A percentile compares a stretch with the other conserved stretches of the same genome.
Conservation (phyloP, 2,797 vertebrate species). For the Sorex maritimensis region DNA sequence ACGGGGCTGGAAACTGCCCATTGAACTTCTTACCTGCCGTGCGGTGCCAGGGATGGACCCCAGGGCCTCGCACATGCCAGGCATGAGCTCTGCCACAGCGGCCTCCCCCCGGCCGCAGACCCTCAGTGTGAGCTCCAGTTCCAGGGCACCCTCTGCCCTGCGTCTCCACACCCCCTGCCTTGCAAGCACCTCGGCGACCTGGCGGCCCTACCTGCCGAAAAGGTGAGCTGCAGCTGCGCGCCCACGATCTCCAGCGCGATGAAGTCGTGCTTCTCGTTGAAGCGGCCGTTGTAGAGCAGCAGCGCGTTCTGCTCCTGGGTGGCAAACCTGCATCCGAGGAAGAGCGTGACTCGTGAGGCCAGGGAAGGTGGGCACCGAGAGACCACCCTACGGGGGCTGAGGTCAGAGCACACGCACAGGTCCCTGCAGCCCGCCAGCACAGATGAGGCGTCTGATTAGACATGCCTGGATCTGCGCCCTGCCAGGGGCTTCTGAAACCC, state of each 20-base stretch:
- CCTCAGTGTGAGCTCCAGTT: too few species aligned
- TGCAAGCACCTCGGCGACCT: not conserved
- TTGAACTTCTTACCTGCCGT: not conserved
- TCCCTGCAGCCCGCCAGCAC: too few species aligned
- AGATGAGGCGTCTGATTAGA: too few species aligned
- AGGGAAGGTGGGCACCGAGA: not conserved
- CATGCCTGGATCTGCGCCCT: too few species aligned
- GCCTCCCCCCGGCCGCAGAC: too few species aligned
- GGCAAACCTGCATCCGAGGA: constrained; percentile 93
- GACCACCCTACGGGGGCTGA: not conserved
- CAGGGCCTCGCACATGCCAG: not conserved
- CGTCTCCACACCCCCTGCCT: too few species aligned
- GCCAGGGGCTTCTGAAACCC: rapidly evolving
- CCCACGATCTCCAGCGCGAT: constrained; percentile 97
- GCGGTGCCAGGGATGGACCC: not conserved
- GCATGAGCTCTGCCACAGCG: too few species aligned
- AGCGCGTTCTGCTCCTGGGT: constrained; percentile 95
- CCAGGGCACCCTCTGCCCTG: too few species aligned
- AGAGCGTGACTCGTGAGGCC: not conserved
- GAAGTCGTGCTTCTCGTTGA: constrained; percentile 99
- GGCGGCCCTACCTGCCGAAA: constrained; percentile 94
- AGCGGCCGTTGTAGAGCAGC: constrained; percentile 98
- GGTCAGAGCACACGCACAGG: too few species aligned
- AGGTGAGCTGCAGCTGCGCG: constrained; percentile 98
- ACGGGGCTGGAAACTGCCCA: too few species aligned